These are phyloP conservation scores for Drosophila macrospina DNA, from an alignment of 2,888 invertebrate genomes.

Conservation along the genomic window DNA sequence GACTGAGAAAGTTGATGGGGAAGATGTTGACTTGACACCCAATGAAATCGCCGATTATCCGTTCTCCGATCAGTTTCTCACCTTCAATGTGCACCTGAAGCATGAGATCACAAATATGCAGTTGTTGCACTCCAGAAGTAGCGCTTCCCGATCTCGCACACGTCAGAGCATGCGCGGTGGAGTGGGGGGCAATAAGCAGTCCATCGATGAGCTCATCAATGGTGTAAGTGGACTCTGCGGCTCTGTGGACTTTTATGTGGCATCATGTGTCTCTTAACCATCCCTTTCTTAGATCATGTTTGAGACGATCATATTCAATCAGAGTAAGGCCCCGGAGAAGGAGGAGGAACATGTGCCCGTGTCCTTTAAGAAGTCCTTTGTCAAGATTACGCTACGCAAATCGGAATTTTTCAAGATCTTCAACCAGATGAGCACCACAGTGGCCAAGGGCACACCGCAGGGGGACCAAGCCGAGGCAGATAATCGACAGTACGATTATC, in stretches of 20 bases:
- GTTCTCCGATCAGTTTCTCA: constrained; percentile 47
- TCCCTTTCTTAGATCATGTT: constrained; percentile 33
- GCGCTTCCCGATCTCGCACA: constrained; percentile 31
- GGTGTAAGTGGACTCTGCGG: constrained; percentile 60
- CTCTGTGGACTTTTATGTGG: no score
- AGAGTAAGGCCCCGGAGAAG: not conserved
- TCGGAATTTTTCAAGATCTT: constrained; percentile 88
- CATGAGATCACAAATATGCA: constrained; percentile 25
- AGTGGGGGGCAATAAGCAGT: constrained; percentile 66
- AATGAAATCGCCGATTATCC: constrained; percentile 46
- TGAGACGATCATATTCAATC: constrained; percentile 46
- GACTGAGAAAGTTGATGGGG: constrained; percentile 45
- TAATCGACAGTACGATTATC: constrained; percentile 89
- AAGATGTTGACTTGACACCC: constrained; percentile 72
- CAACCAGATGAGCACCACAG: constrained; percentile 88
- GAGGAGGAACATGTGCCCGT: not conserved
- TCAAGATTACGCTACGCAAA: constrained; percentile 88
- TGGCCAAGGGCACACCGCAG: constrained; percentile 87
- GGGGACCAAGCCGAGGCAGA: constrained; percentile 87
- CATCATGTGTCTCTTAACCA: no score
- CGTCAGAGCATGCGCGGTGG: constrained; percentile 53
- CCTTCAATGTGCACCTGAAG: constrained; percentile 42
- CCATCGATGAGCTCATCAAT: constrained; percentile 73
- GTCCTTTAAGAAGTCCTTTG: constrained; percentile 83
- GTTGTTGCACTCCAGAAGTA: not conserved